phyloP scores from a whole-genome alignment of 2,113 vertebrate genomes.

The Gallinago paraguaiae region DNA sequence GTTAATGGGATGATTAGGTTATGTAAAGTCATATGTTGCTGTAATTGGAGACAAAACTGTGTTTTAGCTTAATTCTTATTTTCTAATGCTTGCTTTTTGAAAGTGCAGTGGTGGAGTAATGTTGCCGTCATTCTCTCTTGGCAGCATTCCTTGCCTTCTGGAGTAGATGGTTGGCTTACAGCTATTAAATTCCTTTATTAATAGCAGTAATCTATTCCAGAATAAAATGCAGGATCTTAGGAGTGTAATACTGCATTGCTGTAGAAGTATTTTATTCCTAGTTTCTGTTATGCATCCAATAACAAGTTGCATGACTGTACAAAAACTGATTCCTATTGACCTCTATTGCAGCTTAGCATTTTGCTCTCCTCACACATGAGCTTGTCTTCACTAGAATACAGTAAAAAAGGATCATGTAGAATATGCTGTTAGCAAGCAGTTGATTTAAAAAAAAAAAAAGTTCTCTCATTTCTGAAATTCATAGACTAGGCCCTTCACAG shows the following conservation, averaged over 20 bases:
- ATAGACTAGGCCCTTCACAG: background rate
- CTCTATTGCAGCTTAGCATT: background rate
- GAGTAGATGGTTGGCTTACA: slow-evolving; percentile 25
- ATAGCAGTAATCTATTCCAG: slow-evolving; percentile 8
- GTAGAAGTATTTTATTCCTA: background rate
- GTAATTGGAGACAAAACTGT: background rate
- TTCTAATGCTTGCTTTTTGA: background rate
- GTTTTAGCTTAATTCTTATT: background rate
- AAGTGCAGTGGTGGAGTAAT: background rate
- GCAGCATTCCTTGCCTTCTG: slow-evolving; percentile 1
- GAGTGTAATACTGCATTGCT: background rate
- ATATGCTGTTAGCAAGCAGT: background rate
- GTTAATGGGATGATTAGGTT: background rate
- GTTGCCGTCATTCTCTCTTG: background rate
- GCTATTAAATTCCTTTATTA: slow-evolving; percentile 34
- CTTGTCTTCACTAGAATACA: background rate
- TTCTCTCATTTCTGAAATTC: background rate
- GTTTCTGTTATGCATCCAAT: background rate
- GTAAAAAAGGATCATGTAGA: background rate
- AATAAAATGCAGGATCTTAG: background rate
- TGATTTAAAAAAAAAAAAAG: background rate
- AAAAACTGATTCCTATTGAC: background rate
- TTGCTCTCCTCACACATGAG: background rate
- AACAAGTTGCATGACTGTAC: background rate
- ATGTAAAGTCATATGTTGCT: background rate